Evolutionary conservation across 1,140 invertebrate species (phyloP), one percentile per base, ranked within the genome.

Genomic region (Drosophila tristis): DNA sequence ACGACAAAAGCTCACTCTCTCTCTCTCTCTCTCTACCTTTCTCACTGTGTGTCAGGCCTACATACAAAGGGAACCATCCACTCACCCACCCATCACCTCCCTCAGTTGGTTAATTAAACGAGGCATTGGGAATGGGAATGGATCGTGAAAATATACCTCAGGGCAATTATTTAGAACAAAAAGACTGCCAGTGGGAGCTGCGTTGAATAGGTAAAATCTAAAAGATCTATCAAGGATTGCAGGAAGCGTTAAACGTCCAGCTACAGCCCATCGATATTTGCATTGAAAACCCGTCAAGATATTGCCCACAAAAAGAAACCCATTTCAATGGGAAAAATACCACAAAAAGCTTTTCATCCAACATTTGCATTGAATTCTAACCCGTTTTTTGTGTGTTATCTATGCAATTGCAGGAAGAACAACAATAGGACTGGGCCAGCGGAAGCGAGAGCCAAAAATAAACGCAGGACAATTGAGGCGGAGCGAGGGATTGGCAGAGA

Each of bases 41-140:
- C 35, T 4, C 1, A 0, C 20, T 13, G 0, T 39, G 35, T 67
- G 63, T 62, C 73, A 67, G 55, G 55, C 62, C 57, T 31, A 74
- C 56, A 71, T 44, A 81, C 59, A 81, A 82, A 77, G 62, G 62
- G 44, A 39, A 43, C 29, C 47, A 29, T 65, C 61, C 58, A 50
- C 11, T 42, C 39, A 16, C 25, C 25, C 39, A 16, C 25, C 25
- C 26, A 6, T 5, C 35, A 62, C 45, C 31, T 56, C 54, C 51
- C 45, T 45, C 45, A 53, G 59, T 61, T 62, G 74, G 50, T 81
- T 81, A 81, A 81, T 80, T 81, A 81, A 80, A 56, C 67, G 50
- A 62, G 23, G 23, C 62, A 58, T 75, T 62, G 76, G 55, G 51
- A 64, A 80, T 64, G 64, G 66, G 47, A 20, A 35, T 66, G 53